A percentile compares a stretch with the other conserved stretches of the same genome.
phyloP scores from a whole-genome alignment of 1,140 invertebrate genomes.

The Geopemphigus sp. region DNA sequence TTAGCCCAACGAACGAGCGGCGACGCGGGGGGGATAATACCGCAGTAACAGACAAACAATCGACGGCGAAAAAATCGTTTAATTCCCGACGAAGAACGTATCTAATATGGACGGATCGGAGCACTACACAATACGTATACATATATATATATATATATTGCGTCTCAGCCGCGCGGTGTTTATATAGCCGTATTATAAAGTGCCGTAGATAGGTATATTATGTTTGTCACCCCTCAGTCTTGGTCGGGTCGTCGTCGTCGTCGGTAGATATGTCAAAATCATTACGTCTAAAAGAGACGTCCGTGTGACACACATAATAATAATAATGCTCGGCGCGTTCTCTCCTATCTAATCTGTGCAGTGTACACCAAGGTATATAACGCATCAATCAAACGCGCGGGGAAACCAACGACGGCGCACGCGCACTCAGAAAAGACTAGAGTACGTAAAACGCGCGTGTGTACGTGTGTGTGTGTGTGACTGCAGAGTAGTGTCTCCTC shows the following conservation, averaged over 20 bases:
- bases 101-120: background rate
- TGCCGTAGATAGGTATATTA: background rate
- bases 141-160: no score
- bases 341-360: constrained; percentile 36
- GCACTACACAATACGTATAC: no score
- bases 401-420: background rate
- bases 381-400: constrained; percentile 45
- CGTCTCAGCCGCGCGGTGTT: no score
- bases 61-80: background rate
- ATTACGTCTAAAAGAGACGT: constrained; percentile 49
- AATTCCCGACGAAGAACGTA: background rate
- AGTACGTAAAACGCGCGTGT: background rate
- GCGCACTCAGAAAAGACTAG: constrained; percentile 19
- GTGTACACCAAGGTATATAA: background rate
- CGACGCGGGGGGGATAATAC: no score
- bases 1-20: no score
- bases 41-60: background rate
- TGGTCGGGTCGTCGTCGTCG: background rate
- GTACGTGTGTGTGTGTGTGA: background rate
- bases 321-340: constrained; percentile 20
- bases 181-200: background rate
- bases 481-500: background rate
- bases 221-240: background rate
- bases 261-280: constrained; percentile 45
- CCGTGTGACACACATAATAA: constrained; percentile 38